Evolutionary conservation across 2,888 invertebrate species (phyloP), one percentile per base, ranked within the genome.

Genomic region (Gandaritis pyraliata): DNA sequence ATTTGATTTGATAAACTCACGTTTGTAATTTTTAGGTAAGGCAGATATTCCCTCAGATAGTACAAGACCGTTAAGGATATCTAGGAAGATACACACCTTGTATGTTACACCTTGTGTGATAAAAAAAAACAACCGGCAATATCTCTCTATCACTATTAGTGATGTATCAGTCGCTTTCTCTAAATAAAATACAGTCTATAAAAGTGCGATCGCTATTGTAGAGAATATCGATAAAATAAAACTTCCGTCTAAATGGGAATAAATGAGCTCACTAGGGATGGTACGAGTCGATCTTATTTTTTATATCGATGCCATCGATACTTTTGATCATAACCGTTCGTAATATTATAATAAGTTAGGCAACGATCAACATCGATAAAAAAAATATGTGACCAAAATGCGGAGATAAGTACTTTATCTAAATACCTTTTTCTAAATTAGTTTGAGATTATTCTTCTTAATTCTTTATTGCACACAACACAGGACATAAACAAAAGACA

Each of bases 101-200:
- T 23, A 23, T 23, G 23, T 10, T 33, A 33, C 8, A 8, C 12
- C 1, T n/a, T n/a, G n/a, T n/a, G n/a, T n/a, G 36, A 50, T 12
- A 33, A 2, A 13, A 62, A 30, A 41, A 53, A 16, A 45, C n/a
- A n/a, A 53, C 41, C 23, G 23, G 23, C 23, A 49, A 61, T 69
- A 46, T 54, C 60, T 48, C 60, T 46, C 45, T 48, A 49, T 54
- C 30, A 46, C 64, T 54, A 67, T 69, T 70, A 70, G 67, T 64
- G 62, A 4, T 53, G 45, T 52, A 63, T 45, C 61, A n/a, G 55
- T 49, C 65, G 58, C 61, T 70, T 43, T 59, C 66, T 63, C 63
- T 73, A 72, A 76, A 77, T 80, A 79, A 82, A 82, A 76, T 75
- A 79, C 73, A 71, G 73, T 60, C 82, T 80, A 81, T 85, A 82